A percentile compares a stretch with the other conserved stretches of the same genome.
Evolutionary conservation across 1,140 invertebrate species (phyloP).

Genomic region (Hylyphantes graminicola): DNA sequence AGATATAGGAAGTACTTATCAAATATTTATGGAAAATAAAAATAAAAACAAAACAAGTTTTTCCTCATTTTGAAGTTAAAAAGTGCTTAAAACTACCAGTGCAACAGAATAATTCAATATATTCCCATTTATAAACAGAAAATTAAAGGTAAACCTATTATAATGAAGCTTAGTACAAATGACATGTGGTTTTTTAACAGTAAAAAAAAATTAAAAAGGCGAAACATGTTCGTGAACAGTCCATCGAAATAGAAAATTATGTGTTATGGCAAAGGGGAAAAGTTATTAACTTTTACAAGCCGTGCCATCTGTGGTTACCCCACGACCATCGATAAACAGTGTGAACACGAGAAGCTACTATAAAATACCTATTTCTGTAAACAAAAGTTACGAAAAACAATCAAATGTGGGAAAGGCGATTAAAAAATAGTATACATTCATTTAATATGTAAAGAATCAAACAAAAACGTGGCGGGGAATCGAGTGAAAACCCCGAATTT

Average conservation of each 20-base stretch:
- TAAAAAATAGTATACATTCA: conserved; percentile 32
- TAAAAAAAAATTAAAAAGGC: background rate
- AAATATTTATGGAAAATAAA: no score
- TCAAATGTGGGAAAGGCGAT: conserved; percentile 30
- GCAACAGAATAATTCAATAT: no score
- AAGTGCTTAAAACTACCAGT: no score
- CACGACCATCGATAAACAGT: conserved; percentile 9
- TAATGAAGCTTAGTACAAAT: background rate
- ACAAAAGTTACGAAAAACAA: conserved; percentile 36
- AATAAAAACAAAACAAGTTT: no score
- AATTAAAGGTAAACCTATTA: no score
- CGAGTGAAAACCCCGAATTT: conserved; percentile 14
- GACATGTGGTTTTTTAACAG: background rate
- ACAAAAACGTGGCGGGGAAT: conserved; percentile 14
- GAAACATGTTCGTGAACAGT: background rate
- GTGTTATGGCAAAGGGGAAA: background rate
- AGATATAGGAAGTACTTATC: no score
- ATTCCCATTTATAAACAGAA: no score
- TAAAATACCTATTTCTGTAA: conserved; percentile 33
- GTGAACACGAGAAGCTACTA: conserved; percentile 34
- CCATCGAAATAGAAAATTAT: conserved; percentile 13
- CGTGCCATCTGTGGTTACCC: background rate
- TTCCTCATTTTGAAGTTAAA: no score
- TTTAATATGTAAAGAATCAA: conserved; percentile 25
- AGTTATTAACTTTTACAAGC: conserved; percentile 28